phyloP scores from a whole-genome alignment of 2,113 vertebrate genomes.

The Xiphias gladius region DNA sequence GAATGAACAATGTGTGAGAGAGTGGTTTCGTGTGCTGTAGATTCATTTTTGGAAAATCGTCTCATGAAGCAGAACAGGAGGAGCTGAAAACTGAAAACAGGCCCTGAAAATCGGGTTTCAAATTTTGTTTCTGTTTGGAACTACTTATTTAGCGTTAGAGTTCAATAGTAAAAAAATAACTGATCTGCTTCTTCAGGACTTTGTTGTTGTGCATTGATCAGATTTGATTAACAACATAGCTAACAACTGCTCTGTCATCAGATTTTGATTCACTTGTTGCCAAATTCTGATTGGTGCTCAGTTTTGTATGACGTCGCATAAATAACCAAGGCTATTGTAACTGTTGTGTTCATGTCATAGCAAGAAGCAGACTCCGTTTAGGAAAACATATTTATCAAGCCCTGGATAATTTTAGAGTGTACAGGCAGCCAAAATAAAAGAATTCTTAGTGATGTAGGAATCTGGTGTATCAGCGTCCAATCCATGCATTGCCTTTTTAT shows the following conservation, averaged over 20 bases:
- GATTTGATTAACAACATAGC: not conserved
- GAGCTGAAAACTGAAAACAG: not conserved
- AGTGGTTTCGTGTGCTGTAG: not conserved
- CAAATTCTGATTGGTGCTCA: not conserved
- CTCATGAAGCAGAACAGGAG: constrained; percentile 4
- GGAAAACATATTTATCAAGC: too few species aligned
- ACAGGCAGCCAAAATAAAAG: too few species aligned
- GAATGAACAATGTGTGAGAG: constrained; percentile 13
- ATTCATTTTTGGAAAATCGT: not conserved
- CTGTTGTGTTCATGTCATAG: too few species aligned
- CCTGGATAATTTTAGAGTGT: too few species aligned
- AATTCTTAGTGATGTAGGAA: not conserved
- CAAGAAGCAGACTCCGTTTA: too few species aligned
- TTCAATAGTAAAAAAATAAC: not conserved
- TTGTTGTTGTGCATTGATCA: not conserved
- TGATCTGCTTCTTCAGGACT: not conserved
- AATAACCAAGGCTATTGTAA: too few species aligned
- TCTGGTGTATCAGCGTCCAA: not conserved
- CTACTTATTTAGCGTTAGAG: not conserved
- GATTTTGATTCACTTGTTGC: not conserved
- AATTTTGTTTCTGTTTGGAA: not conserved
- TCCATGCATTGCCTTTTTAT: not conserved
- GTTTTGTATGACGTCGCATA: too few species aligned
- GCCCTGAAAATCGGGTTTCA: not conserved
- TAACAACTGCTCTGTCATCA: not conserved